Conservation (phyloP, 2,888 invertebrate genomes). For the Hirtodrosophila confusa region DNA sequence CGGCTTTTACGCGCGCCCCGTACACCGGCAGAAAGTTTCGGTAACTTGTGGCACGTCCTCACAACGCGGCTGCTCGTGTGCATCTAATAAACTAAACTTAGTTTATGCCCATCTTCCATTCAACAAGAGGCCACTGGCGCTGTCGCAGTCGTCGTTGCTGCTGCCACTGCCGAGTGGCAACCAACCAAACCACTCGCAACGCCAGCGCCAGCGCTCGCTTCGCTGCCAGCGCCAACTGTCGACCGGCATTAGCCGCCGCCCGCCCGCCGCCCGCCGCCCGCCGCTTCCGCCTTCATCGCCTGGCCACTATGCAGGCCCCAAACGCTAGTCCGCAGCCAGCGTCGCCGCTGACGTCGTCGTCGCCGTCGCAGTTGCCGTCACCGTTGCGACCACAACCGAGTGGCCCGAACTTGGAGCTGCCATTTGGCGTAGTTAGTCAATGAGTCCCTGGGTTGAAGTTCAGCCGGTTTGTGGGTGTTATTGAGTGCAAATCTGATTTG, state of each 20-base stretch:
- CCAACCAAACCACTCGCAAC: constrained; percentile 62
- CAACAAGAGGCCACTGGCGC: constrained; percentile 55
- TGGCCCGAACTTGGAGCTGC: constrained; percentile 23
- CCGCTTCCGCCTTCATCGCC: background rate
- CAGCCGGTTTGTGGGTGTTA: constrained; percentile 41
- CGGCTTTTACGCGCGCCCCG: constrained; percentile 27
- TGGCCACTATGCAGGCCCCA: constrained; percentile 30
- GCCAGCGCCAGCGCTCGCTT: constrained; percentile 3
- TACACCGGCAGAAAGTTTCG: constrained; percentile 16
- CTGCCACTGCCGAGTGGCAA: constrained; percentile 35
- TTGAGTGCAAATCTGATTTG: constrained; percentile 17
- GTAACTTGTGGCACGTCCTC: constrained; percentile 81
- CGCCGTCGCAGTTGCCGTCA: background rate
- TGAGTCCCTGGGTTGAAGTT: constrained; percentile 39
- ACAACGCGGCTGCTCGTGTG: constrained; percentile 84
- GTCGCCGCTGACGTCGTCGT: constrained; percentile 8
- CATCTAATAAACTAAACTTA: constrained; percentile 84
- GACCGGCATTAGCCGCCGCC: constrained; percentile 27
- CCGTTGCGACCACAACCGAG: constrained; percentile 2
- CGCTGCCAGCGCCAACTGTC: constrained; percentile 41
- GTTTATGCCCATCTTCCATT: constrained; percentile 80
- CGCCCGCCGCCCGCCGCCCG: no score
- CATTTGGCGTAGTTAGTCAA: constrained; percentile 37
- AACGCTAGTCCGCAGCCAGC: constrained; percentile 24
- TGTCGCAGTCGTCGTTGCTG: constrained; percentile 21